A percentile compares a stretch with the other conserved stretches of the same genome.
Conservation (phyloP, 2,113 vertebrate species). For the Microcebus tavaratra region DNA sequence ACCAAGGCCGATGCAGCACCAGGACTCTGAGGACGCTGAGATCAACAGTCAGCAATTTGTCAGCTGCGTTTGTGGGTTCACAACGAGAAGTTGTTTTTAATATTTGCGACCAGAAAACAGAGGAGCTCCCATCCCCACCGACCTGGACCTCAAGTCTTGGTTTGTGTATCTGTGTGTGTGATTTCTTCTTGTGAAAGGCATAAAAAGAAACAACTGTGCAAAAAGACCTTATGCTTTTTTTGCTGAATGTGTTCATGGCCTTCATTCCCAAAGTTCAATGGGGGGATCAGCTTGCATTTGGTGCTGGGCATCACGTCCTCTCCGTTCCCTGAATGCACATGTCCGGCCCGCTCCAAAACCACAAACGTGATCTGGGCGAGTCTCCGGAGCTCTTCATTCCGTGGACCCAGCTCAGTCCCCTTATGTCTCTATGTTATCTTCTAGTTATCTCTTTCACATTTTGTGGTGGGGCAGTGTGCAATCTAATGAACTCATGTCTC, state of each 20-base stretch:
- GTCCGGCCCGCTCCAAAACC: background rate
- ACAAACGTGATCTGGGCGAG: no score
- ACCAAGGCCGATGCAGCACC: accelerated
- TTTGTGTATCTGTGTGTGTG: background rate
- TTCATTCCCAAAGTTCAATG: background rate
- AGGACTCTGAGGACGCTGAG: background rate
- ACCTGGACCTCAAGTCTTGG: background rate
- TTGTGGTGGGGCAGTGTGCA: background rate
- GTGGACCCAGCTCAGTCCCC: background rate
- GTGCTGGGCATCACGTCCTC: background rate
- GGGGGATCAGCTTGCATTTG: background rate
- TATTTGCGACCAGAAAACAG: background rate
- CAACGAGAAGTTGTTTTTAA: background rate
- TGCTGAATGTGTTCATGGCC: background rate
- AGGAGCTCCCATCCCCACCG: background rate
- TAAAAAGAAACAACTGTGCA: background rate
- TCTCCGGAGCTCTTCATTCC: background rate
- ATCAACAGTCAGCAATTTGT: background rate
- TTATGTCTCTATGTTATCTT: background rate
- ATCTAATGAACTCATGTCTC: background rate
- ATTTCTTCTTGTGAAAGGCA: background rate
- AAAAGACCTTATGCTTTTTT: background rate
- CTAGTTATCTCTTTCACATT: background rate
- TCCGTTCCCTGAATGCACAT: background rate
- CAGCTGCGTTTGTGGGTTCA: background rate